A percentile compares a stretch with the other conserved stretches of the same genome.
phyloP scores from a whole-genome alignment of 2,113 vertebrate species.

The Calidris pugnax region DNA sequence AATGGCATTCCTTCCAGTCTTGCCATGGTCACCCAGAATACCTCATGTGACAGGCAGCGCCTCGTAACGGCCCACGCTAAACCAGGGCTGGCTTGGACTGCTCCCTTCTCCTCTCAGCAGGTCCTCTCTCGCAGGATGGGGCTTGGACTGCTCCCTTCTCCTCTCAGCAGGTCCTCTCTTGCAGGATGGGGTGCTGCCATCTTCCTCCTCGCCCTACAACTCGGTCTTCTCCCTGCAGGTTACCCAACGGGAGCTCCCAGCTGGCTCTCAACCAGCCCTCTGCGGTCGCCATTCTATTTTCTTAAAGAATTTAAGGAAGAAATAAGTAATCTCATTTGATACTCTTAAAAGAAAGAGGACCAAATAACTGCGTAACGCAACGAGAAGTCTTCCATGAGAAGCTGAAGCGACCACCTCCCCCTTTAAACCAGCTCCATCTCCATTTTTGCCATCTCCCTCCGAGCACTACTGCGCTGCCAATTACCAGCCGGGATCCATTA shows the following conservation, averaged over 20 bases:
- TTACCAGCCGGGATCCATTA: background rate
- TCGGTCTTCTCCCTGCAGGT: background rate
- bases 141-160: background rate
- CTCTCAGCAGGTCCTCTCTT: background rate
- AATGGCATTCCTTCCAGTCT: background rate
- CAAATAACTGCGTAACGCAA: background rate
- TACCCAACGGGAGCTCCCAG: background rate
- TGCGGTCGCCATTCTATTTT: background rate
- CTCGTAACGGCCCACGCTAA: rapidly evolving
- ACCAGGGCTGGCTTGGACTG: rapidly evolving
- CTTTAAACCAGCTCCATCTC: background rate
- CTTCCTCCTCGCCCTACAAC: background rate
- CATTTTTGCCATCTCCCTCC: background rate
- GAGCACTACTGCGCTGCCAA: background rate
- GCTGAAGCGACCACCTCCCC: background rate
- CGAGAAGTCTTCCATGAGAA: background rate
- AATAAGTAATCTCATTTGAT: background rate
- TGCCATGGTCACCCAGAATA: rapidly evolving
- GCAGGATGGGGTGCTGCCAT: background rate
- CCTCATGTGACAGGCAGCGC: background rate
- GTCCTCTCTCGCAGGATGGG: background rate
- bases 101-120: background rate
- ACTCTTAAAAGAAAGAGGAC: background rate
- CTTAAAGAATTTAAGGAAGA: background rate
- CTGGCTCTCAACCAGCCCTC: background rate